Evolutionary conservation across 92 coral and sea anemone species (phyloP).

Genomic region (Montipora capitata): DNA sequence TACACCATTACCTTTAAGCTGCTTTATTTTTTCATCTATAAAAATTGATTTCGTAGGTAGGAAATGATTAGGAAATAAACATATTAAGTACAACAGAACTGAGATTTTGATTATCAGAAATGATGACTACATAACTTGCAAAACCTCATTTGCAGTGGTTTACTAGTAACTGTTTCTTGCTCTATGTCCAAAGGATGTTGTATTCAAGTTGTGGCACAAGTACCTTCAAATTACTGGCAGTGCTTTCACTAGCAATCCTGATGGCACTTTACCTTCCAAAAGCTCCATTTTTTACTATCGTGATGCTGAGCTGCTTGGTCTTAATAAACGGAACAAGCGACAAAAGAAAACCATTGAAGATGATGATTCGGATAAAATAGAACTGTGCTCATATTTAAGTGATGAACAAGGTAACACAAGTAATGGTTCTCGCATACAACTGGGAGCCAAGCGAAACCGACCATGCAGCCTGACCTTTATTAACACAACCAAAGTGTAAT

Average conservation of each 20-base stretch:
- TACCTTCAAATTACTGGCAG: slow-evolving; percentile 75
- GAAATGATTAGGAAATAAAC: too few species aligned
- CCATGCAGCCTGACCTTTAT: too few species aligned
- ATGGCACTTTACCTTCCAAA: slow-evolving; percentile 9
- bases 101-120: too few species aligned
- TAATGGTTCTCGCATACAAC: background rate
- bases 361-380: slow-evolving; percentile 63
- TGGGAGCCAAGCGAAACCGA: too few species aligned
- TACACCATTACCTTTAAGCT: too few species aligned
- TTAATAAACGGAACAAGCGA: slow-evolving; percentile 13
- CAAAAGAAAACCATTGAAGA: slow-evolving; percentile 23
- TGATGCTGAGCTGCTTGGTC: slow-evolving; percentile 45
- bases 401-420: slow-evolving; percentile 85
- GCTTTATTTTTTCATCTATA: too few species aligned
- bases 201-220: slow-evolving; percentile 93
- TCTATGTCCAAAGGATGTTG: slow-evolving; percentile 78
- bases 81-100: too few species aligned
- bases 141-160: too few species aligned
- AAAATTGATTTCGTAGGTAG: too few species aligned
- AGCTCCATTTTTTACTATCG: background rate
- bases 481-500: too few species aligned
- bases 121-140: too few species aligned
- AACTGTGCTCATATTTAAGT: slow-evolving; percentile 88
- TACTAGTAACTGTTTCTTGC: background rate
- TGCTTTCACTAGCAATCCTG: slow-evolving; percentile 69